Percentiles rank a stretch among this genome's conserved stretches.
Evolutionary conservation across 2,797 vertebrate genomes (phyloP).

Genomic region (Phylloscopus collybita): DNA sequence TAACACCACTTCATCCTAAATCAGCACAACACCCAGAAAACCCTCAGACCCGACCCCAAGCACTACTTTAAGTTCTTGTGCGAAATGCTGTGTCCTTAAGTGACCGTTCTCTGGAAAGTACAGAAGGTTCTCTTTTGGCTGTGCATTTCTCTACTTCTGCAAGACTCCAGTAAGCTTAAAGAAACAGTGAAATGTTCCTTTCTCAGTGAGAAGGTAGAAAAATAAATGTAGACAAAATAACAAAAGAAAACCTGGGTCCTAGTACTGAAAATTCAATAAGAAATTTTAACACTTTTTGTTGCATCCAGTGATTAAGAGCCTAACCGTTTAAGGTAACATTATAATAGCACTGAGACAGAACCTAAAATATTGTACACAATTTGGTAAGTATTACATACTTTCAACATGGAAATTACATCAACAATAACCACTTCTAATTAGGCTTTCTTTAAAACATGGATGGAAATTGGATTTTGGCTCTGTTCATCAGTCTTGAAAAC

Average conservation of each 20-base stretch:
- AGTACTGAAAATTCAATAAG: background rate
- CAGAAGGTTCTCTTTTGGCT: background rate
- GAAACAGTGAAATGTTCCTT: background rate
- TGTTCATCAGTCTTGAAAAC: background rate
- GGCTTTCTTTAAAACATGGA: background rate
- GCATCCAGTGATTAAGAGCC: background rate
- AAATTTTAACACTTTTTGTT: background rate
- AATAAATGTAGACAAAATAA: background rate
- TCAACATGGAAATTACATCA: background rate
- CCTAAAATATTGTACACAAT: background rate
- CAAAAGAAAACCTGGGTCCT: background rate
- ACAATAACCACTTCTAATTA: background rate
- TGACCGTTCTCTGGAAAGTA: background rate
- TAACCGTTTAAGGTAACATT: background rate
- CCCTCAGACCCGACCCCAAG: accelerated
- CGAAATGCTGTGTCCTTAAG: background rate
- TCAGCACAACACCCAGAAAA: background rate
- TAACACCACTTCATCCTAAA: background rate
- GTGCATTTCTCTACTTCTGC: background rate
- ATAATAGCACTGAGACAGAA: background rate
- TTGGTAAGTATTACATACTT: background rate
- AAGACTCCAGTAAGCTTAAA: background rate
- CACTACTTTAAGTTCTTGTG: background rate
- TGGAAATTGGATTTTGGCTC: background rate
- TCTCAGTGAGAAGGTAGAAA: background rate